Base-by-base conservation (phyloP, 2,113 vertebrate species). In the Petroica traversi region DNA sequence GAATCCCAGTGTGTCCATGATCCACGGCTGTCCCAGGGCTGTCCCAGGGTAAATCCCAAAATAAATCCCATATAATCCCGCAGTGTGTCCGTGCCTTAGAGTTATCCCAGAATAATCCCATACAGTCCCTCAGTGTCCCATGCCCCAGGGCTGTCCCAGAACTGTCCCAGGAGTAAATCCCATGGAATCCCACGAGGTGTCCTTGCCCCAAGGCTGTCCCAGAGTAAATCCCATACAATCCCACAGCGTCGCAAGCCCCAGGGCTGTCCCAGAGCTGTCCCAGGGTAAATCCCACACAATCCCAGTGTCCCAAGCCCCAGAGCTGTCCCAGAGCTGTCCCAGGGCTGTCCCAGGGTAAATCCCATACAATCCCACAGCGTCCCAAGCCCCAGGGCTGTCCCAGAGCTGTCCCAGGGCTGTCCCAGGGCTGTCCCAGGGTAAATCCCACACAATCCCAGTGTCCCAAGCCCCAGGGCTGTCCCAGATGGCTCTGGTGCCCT, bases 181-280 rank as follows among this genome's bases (percentile, higher is more conserved):
- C 34, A 31, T 7, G 5, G 2, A 55, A 31, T 62, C 36, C 58
- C 58, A 63, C 9, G 22, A 20, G 20, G 19, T 46, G 19, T 46
- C 45, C 43, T 19, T 45, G 43, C 17, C 43, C 43, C 43, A 45
- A 19, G 19, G 19, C 45, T 46, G 20, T 24, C 63, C 33, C 63
- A 9, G 19, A 9, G 13, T 6, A 6, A 31, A 38, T 54, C 49
- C 55, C 43, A 15, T 2, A 11, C n/a, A 29, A 29, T 14, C 61
- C 54, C 68, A 43, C 19, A 17, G 2, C 0, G 0, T 2, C 12
- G 58, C 17, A 0, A 1, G 3, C 10, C n/a, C 43, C 12, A 1
- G 59, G 11, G 54, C 26, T 3, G 19, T 11, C 61, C 62, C 62
- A 68, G 5, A 40, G 46, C 33, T 9, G 19, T 45, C 45, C 36